A percentile compares a stretch with the other conserved stretches of the same genome.
phyloP scores from a whole-genome alignment of 2,797 vertebrate genomes.

The Huso huso region DNA sequence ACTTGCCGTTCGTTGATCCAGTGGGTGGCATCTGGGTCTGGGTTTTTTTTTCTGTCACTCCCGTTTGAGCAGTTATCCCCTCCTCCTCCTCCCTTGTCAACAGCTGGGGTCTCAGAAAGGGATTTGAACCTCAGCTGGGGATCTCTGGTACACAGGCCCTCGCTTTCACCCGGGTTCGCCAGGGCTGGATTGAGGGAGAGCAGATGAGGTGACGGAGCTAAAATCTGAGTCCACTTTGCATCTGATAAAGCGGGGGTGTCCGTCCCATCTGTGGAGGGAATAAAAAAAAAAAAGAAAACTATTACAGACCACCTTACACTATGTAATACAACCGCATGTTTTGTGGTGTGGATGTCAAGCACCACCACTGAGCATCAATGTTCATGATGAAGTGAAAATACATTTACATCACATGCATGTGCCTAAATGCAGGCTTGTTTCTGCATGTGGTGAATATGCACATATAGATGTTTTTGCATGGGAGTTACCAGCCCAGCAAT shows the following conservation, averaged over 20 bases:
- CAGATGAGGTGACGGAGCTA: conserved; percentile 71
- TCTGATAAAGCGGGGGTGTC: conserved; percentile 78
- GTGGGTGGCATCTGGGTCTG: conserved; percentile 43
- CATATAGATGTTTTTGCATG: no score
- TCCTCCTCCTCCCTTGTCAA: conserved; percentile 36
- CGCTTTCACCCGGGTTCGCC: conserved; percentile 40
- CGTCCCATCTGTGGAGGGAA: conserved; percentile 68
- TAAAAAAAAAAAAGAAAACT: conserved; percentile 28
- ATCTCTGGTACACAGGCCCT: conserved; percentile 67
- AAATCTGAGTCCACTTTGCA: conserved; percentile 90
- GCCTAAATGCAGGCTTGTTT: no score
- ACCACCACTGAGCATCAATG: no score
- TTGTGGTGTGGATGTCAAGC: no score
- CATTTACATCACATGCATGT: no score
- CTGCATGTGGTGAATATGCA: no score
- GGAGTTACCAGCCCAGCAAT: no score
- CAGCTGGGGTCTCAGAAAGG: conserved; percentile 55
- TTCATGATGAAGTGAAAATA: no score
- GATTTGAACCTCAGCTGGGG: conserved; percentile 72
- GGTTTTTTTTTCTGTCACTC: conserved; percentile 47
- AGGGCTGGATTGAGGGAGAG: conserved; percentile 71
- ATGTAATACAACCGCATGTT: no score
- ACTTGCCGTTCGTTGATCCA: conserved; percentile 63
- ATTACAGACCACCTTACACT: no score
- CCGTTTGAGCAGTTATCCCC: conserved; percentile 51